A percentile compares a stretch with the other conserved stretches of the same genome.
phyloP scores from a whole-genome alignment of 2,888 invertebrate species.

The Heliconius ethilla region DNA sequence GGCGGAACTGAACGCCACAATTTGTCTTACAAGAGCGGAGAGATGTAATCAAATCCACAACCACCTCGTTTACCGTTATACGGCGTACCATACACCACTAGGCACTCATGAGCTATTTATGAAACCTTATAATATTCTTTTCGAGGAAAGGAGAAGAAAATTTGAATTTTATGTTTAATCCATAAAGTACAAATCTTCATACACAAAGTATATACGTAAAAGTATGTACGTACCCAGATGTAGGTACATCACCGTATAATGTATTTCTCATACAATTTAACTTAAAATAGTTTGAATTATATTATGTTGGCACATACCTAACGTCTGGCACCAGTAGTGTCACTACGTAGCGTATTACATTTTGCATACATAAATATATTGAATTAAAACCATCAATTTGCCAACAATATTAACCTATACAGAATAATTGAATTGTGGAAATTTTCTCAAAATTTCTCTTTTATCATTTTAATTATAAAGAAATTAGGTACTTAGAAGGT shows the following conservation, averaged over 20 bases:
- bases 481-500: neutral
- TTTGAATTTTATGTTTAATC: too few species aligned
- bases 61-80: too few species aligned
- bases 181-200: too few species aligned
- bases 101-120: too few species aligned
- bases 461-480: neutral
- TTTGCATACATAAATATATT: constrained; percentile 4
- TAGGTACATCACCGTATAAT: neutral
- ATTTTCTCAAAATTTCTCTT: neutral
- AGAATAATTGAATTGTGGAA: neutral
- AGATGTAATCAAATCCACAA: neutral
- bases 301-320: constrained; percentile 11
- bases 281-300: constrained; percentile 9
- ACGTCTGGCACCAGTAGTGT: constrained; percentile 8
- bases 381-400: neutral
- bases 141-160: neutral
- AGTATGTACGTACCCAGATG: neutral
- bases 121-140: neutral
- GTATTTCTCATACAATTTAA: neutral
- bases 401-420: neutral
- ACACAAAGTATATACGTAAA: neutral
- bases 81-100: too few species aligned
- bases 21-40: neutral
- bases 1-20: too few species aligned
- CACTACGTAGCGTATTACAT: neutral